phyloP scores from a whole-genome alignment of 2,113 vertebrate species.

The Diadophis punctatus region DNA sequence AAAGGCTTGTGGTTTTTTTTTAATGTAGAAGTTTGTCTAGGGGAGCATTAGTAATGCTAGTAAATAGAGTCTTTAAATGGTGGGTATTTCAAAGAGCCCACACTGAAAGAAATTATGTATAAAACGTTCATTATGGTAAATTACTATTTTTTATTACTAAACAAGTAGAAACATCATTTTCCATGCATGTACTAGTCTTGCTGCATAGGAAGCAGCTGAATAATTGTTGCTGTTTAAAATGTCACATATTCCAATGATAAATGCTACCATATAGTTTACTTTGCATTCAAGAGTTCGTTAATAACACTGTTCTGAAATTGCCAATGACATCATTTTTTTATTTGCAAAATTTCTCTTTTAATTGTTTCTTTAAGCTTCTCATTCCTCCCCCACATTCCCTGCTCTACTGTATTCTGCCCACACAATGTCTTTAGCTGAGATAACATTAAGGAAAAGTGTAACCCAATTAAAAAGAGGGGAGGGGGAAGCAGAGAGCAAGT shows the following conservation, averaged over 20 bases:
- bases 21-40: constrained; percentile 71
- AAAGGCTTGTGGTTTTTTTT: constrained; percentile 60
- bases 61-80: constrained; percentile 78
- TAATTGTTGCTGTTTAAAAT: constrained; percentile 34
- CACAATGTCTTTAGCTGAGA: background rate
- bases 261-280: constrained; percentile 15
- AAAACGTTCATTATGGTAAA: constrained; percentile 74
- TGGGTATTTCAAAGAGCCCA: constrained; percentile 70
- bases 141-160: constrained; percentile 69
- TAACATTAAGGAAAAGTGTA: constrained; percentile 23
- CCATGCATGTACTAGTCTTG: background rate
- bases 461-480: constrained; percentile 37
- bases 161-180: constrained; percentile 44
- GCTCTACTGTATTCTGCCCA: background rate
- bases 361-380: background rate
- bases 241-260: constrained; percentile 40
- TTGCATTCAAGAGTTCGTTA: constrained; percentile 24
- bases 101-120: constrained; percentile 72
- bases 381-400: background rate
- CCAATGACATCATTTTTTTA: constrained; percentile 8
- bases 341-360: constrained; percentile 6
- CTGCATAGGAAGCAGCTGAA: constrained; percentile 29
- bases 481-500: background rate
- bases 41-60: constrained; percentile 70
- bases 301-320: constrained; percentile 33